These are phyloP conservation scores for Galemys pyrenaicus DNA, from an alignment of 2,113 vertebrate genomes.

Conservation along the genomic window DNA sequence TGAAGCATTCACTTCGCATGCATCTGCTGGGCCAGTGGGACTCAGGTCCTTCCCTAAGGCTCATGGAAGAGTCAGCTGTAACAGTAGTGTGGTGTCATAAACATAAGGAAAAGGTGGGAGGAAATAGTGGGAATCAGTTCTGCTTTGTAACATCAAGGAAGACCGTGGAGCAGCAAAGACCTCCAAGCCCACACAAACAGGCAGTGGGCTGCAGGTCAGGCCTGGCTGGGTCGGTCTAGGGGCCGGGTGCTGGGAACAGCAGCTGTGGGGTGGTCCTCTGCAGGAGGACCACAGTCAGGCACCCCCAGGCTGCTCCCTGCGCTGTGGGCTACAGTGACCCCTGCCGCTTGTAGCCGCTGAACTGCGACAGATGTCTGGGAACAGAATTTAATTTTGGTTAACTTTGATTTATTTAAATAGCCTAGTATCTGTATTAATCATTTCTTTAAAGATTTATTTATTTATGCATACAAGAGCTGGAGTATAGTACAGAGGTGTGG, in stretches of 20 bases:
- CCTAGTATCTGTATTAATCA: too few species aligned
- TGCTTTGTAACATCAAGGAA: not conserved
- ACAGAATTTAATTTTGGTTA: constrained; percentile 23
- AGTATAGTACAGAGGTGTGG: too few species aligned
- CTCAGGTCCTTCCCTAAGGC: not conserved
- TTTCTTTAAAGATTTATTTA: too few species aligned
- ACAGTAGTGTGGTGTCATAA: not conserved
- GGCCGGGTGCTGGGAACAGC: too few species aligned
- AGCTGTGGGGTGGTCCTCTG: too few species aligned
- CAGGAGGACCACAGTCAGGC: too few species aligned
- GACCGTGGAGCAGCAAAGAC: not conserved
- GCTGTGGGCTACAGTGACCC: not conserved
- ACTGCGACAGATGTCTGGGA: not conserved
- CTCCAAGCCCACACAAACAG: too few species aligned
- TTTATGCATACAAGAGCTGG: too few species aligned
- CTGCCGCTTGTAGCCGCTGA: not conserved
- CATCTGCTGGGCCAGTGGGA: not conserved
- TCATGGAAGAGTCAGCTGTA: not conserved
- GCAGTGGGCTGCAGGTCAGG: too few species aligned
- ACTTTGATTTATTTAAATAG: not conserved
- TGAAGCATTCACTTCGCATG: not conserved
- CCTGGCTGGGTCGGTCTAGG: too few species aligned
- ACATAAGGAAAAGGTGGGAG: not conserved
- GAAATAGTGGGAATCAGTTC: not conserved
- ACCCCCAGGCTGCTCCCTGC: not conserved